Base-by-base conservation (phyloP, 2,888 invertebrate species). In the Dichetophora obliterata region DNA sequence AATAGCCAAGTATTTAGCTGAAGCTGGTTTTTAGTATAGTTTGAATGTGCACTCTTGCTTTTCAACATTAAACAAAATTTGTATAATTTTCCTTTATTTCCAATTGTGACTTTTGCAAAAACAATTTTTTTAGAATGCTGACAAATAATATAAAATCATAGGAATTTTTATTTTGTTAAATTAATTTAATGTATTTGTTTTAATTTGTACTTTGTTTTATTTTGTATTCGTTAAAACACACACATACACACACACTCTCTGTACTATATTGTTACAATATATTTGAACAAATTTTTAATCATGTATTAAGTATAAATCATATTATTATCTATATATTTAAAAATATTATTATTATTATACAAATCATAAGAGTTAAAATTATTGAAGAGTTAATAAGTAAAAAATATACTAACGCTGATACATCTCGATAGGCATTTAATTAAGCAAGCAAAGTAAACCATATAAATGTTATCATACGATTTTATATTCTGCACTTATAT, bases 401-500 rank as follows among this genome's bases (percentile, higher is more conserved):
- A 63, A 63, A 63, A 34, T 14, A 11, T 54, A 59, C 19, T n/a
- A 37, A 57, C 37, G 37, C 66, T 37, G 14, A 66, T 57, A 57
- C 57, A 71, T 54, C n/a, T 31, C 24, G 31, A 52, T 70, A 34
- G 54, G n/a, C 31, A 52, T 34, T 70, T 8, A 70, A 70, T n/a
- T n/a, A 70, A 70, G 8, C 50, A 50, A 52, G 5, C 6, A 48
- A 34, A 24, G 14, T 43, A 48, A 52, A 27, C 31, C 24, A 70
- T 54, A 54, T 19, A 54, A 31, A 52, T 34, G 27, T 37, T 57
- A 71, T 57, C 57, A 27, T 34, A 57, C n/a, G 59, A 22, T 22
- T 22, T 57, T 71, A 22, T 54, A 71, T 54, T 71, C 31, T 71
- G 71, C 71, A 71, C 71, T 19, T 5, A 71, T 22, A 54, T 54